Base-by-base conservation (phyloP, 2,113 vertebrate species). In the Melospiza melodia region DNA sequence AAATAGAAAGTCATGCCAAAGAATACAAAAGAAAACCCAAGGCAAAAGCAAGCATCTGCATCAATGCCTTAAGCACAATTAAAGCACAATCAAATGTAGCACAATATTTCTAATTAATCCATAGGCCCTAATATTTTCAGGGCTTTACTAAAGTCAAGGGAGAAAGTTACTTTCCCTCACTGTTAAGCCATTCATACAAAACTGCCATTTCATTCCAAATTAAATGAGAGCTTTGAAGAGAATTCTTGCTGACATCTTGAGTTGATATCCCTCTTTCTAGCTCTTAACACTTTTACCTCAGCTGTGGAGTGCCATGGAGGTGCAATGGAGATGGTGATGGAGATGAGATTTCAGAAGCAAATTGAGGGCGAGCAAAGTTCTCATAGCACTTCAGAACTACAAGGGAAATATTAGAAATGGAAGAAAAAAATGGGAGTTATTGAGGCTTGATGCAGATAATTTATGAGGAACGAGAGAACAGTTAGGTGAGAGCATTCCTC, bases 41-140 rank as follows among this genome's bases (percentile, higher is more conserved):
- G 49, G 17, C 22, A 23, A 68, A 55, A 83, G 62, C 5, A 54
- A 6, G 6, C 27, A 55, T 4, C 1, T 1, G 1, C 2, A 2
- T 2, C 27, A 55, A 37, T n/a, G 23, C 10, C 46, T 87, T 63
- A 61, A 68, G 33, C 59, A 65, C 12, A 21, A 41, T 63, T 39
- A 54, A 33, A 63, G 5, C 7, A 63, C 28, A 72, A 24, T 27
- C 8, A 48, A 67, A 67, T 21, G 3, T n/a, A 78, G 11, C 2
- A 46, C n/a, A 67, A 37, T 63, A 21, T 67, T 80, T 86, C 43
- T 10, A 59, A 3, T 13, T 3, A 68, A 63, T 84, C 11, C 20
- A 21, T 8, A 39, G 2, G 2, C 20, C 9, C 4, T 43, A 17
- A 23, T 3, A 16, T 44, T 87, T 78, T 71, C 59, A 81, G 30